Evolutionary conservation across 1,140 invertebrate genomes (phyloP).

Genomic region (Sipha flava): DNA sequence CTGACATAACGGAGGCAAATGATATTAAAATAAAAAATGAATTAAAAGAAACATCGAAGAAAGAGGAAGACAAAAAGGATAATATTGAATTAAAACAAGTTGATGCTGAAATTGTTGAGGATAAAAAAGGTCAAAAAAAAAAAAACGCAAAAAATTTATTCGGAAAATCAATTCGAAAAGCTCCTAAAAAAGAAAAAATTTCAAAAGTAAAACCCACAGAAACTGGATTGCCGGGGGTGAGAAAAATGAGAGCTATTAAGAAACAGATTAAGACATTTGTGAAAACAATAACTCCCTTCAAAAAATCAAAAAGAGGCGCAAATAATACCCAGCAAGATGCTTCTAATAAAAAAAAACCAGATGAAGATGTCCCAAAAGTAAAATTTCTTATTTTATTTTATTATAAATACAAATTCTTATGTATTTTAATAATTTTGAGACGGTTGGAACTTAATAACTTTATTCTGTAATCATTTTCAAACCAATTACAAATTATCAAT

Average conservation of each 20-base stretch:
- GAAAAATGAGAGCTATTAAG: background rate
- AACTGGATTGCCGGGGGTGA: background rate
- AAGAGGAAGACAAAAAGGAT: background rate
- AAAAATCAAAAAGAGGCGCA: background rate
- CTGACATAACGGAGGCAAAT: background rate
- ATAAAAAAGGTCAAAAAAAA: conserved; percentile 4
- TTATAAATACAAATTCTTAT: too few relatives aligned
- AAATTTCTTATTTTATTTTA: background rate
- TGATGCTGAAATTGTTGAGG: background rate
- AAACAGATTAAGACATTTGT: background rate
- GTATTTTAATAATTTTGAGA: too few relatives aligned
- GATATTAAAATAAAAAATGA: conserved; percentile 17
- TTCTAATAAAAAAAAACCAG: background rate
- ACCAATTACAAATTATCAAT: too few relatives aligned
- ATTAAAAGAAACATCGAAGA: background rate
- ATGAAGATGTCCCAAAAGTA: conserved; percentile 1
- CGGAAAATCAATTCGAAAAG: background rate
- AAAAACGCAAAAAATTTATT: conserved; percentile 11
- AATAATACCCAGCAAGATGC: background rate
- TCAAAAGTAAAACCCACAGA: background rate
- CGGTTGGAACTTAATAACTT: too few relatives aligned
- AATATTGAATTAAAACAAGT: background rate
- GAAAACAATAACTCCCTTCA: background rate
- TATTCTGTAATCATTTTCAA: too few relatives aligned
- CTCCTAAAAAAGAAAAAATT: background rate